A percentile compares a stretch with the other conserved stretches of the same genome.
Conservation (phyloP, 2,113 vertebrate genomes). For the Periophthalmus modestus region DNA sequence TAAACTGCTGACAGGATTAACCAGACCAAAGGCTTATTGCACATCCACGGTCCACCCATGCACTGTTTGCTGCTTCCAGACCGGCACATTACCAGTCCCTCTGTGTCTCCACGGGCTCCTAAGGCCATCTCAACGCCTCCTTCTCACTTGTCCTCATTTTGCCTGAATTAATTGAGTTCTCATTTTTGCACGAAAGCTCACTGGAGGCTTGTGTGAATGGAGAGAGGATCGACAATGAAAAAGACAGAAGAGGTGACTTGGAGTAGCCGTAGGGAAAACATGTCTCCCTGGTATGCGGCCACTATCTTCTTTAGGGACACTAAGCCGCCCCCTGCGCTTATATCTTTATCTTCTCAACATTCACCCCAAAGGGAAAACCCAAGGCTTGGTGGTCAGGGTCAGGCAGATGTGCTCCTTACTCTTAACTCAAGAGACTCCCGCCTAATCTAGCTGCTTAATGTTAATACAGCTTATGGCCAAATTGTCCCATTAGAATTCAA, state of each 20-base stretch:
- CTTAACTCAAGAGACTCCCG: conserved; percentile 29
- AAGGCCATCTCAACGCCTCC: conserved; percentile 45
- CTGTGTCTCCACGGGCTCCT: conserved; percentile 43
- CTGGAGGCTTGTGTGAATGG: conserved; percentile 54
- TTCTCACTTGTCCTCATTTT: conserved; percentile 66
- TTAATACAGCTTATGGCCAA: conserved; percentile 26
- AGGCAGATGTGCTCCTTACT: conserved; percentile 39
- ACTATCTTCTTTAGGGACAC: conserved; percentile 52
- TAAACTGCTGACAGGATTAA: conserved; percentile 68
- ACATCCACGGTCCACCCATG: conserved; percentile 55
- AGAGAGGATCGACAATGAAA: conserved; percentile 40
- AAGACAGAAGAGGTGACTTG: conserved; percentile 47
- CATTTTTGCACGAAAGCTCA: conserved; percentile 71
- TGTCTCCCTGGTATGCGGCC: conserved; percentile 55
- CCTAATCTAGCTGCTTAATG: conserved; percentile 57
- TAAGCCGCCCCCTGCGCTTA: conserved; percentile 49
- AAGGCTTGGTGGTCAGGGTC: conserved; percentile 58
- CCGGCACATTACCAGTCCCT: conserved; percentile 48
- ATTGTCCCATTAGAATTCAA: conserved; percentile 11
- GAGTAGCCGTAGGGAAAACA: conserved; percentile 48
- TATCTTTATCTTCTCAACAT: conserved; percentile 66
- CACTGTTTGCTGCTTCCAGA: conserved; percentile 70
- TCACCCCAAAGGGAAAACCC: conserved; percentile 47
- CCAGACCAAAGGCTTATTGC: conserved; percentile 59
- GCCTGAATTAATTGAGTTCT: conserved; percentile 79